A percentile compares a stretch with the other conserved stretches of the same genome.
phyloP scores from a whole-genome alignment of 1,140 invertebrate genomes.

The Proctacanthus coquilletti region DNA sequence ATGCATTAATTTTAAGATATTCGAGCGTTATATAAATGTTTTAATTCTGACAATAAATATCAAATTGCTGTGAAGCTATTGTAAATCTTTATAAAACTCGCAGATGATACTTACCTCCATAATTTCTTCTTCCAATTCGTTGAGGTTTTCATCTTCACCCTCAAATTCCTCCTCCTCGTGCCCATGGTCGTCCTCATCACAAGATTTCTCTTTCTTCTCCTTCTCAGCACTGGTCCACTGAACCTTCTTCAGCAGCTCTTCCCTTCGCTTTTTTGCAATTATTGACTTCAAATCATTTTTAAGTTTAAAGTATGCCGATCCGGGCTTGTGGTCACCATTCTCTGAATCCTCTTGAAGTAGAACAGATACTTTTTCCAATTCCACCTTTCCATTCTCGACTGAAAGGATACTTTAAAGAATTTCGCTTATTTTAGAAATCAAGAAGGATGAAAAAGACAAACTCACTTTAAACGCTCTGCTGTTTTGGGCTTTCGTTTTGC shows the following conservation, averaged over 20 bases:
- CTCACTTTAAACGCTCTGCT: constrained; percentile 17
- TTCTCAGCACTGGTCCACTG: constrained; percentile 22
- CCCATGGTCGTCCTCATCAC: constrained; percentile 11
- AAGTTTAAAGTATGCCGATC: constrained; percentile 36
- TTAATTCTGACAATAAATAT: too few species aligned
- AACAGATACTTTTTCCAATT: constrained; percentile 28
- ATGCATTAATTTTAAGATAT: too few species aligned
- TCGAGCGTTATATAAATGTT: too few species aligned
- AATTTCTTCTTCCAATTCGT: too few species aligned
- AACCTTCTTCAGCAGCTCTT: constrained; percentile 37
- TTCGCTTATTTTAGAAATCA: background rate
- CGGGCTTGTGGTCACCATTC: constrained; percentile 35
- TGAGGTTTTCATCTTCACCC: constrained; percentile 16
- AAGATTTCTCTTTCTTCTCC: constrained; percentile 10
- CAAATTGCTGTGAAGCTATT: too few species aligned
- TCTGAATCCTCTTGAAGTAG: constrained; percentile 14
- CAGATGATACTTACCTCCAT: too few species aligned
- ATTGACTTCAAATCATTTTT: constrained; percentile 38
- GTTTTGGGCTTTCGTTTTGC: constrained; percentile 22
- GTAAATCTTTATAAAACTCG: too few species aligned
- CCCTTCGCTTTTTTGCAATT: constrained; percentile 38
- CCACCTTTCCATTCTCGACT: constrained; percentile 23
- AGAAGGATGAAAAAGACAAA: constrained; percentile 10
- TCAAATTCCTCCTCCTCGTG: constrained; percentile 11
- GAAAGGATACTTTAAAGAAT: constrained; percentile 17